Percentiles rank a stretch among this genome's conserved stretches.
These are phyloP conservation scores for Sinocyclocheilus anophthalmus DNA, from an alignment of 2,113 vertebrate genomes.

Conservation along the genomic window DNA sequence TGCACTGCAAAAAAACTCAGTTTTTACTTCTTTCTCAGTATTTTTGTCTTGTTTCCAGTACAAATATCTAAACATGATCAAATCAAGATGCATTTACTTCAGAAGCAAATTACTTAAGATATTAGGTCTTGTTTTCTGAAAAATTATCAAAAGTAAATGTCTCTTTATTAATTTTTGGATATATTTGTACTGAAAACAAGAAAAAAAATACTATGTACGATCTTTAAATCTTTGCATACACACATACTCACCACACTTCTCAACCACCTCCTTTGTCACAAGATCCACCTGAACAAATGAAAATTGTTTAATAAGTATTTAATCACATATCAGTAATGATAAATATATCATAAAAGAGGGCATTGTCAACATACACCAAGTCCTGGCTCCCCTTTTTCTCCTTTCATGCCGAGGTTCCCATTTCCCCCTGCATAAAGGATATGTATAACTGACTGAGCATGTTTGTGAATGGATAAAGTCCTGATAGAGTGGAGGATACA, in stretches of 20 bases:
- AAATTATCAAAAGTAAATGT: too few relatives aligned
- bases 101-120: not conserved
- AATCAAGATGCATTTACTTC: not conserved
- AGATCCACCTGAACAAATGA: slow-evolving; percentile 75
- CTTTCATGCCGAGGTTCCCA: slow-evolving; percentile 79
- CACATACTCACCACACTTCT: slow-evolving; percentile 81
- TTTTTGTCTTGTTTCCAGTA: not conserved
- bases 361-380: slow-evolving; percentile 75
- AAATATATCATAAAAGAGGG: not conserved
- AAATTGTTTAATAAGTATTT: not conserved
- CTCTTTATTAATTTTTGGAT: too few relatives aligned
- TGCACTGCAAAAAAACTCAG: too few relatives aligned
- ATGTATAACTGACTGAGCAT: not conserved
- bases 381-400: slow-evolving; percentile 86
- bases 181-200: too few relatives aligned
- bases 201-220: too few relatives aligned
- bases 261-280: slow-evolving; percentile 77
- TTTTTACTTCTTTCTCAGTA: not conserved
- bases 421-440: slow-evolving; percentile 71
- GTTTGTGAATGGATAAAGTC: not conserved
- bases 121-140: too few relatives aligned
- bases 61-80: not conserved
- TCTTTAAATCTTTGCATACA: not conserved
- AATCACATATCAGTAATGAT: not conserved
- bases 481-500: not conserved